Percentiles rank a stretch among this genome's conserved stretches.
These are phyloP conservation scores for Ranitomeya variabilis DNA, from an alignment of 2,113 vertebrate species.

Conservation along the genomic window DNA sequence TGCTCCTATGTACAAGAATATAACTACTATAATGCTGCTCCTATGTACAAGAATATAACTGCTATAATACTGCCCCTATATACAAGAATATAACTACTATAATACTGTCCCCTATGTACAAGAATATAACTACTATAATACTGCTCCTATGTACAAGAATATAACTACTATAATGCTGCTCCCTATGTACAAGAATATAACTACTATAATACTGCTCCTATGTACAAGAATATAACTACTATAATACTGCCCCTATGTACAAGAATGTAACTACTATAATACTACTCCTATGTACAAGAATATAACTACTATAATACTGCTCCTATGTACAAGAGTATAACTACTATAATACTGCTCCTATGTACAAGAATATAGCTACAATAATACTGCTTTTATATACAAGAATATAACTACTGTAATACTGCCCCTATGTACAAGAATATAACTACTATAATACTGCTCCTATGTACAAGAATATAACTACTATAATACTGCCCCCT, in stretches of 20 bases:
- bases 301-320: slow-evolving; percentile 1
- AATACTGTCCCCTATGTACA: neutral
- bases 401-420: too few species aligned
- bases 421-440: too few species aligned
- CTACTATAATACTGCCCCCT: too few species aligned
- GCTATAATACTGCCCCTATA: neutral
- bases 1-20: neutral
- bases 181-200: neutral
- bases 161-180: neutral
- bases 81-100: neutral
- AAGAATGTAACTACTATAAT: neutral
- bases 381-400: neutral
- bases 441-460: too few species aligned
- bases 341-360: neutral
- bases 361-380: neutral
- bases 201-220: neutral
- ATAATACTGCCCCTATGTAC: neutral
- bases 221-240: neutral
- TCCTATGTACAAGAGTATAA: neutral
- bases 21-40: neutral
- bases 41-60: slow-evolving; percentile 3
- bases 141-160: neutral
- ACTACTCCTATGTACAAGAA: neutral
- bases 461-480: too few species aligned
- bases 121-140: neutral